Percentiles rank a stretch among this genome's conserved stretches.
phyloP scores from a whole-genome alignment of 2,797 vertebrate genomes.

The Catharus ustulatus region DNA sequence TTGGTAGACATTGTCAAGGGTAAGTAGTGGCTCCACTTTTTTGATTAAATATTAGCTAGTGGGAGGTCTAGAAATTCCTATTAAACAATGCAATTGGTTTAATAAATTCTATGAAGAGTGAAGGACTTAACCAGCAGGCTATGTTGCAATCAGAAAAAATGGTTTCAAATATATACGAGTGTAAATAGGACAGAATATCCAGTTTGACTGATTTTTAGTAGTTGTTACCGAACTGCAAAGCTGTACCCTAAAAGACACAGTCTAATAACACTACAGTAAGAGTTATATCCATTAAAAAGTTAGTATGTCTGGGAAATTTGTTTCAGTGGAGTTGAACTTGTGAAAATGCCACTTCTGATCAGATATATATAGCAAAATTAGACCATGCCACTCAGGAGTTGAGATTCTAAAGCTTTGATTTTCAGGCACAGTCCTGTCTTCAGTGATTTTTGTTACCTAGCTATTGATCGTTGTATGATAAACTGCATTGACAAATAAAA shows the following conservation, averaged over 20 bases:
- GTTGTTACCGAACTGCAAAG: neutral
- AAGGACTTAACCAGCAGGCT: neutral
- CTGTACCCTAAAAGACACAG: neutral
- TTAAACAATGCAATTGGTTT: neutral
- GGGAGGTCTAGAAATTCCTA: neutral
- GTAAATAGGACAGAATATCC: neutral
- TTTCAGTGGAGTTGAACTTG: neutral
- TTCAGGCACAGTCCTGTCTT: neutral
- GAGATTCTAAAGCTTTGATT: neutral
- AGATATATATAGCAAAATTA: neutral
- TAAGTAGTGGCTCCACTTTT: neutral
- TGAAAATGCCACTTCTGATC: neutral
- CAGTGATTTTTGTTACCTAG: neutral
- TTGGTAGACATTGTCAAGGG: neutral
- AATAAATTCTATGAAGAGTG: neutral
- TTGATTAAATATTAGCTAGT: constrained; percentile 36
- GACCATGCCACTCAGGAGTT: neutral
- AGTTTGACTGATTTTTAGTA: neutral
- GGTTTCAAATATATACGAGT: neutral
- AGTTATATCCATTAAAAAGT: neutral
- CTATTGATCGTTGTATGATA: neutral
- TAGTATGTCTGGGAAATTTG: neutral
- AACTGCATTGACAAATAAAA: neutral
- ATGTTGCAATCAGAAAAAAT: neutral
- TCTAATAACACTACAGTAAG: neutral